Base-by-base conservation (phyloP, 2,888 invertebrate genomes). In the Campopleginae sp. region DNA sequence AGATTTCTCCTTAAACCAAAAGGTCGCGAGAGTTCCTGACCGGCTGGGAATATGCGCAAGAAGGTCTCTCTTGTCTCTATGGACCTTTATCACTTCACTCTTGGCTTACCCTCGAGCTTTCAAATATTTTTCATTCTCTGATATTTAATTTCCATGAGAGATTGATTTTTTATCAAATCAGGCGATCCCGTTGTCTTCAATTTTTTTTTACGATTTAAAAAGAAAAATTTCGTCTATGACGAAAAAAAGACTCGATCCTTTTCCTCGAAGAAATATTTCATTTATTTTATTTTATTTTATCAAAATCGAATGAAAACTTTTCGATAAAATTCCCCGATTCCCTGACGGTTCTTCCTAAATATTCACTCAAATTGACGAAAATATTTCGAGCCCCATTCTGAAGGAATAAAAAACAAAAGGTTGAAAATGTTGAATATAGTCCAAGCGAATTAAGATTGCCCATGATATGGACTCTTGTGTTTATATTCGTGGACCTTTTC, bases 21-120 rank as follows among this genome's bases (percentile, higher is more conserved):
- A 72, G 63, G n/a, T 77, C 31, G 19, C 27, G 27, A 58, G 23
- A 58, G 19, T 58, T 44, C 44, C 27, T 71, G 71, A 78, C 58
- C 27, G 48, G 51, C 48, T 71, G 42, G 71, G 38, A 61, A 46
- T 44, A 65, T 66, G 58, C 76, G 33, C 68, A 8, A 14, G 33
- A 63, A 48, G 48, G 48, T 58, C n/a, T 51, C 48, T 44, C 38
- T 76, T 44, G 23, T 31, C 42, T n/a, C 27, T 70, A 27, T 17
- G 82, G 61, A 44, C 68, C 71, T 82, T 82, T 74, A 77, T 46
- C 77, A 82, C 65, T 58, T 82, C 51, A 51, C 54, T 74, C 70
- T 63, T 51, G 38, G 66, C 82, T 70, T 72, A 12, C 14, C 63
- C 54, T n/a, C 71, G 58, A 58, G 58, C 27, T 58, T 58, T 58